Evolutionary conservation across 2,888 invertebrate genomes (phyloP).

Genomic region (Smittia sp.): DNA sequence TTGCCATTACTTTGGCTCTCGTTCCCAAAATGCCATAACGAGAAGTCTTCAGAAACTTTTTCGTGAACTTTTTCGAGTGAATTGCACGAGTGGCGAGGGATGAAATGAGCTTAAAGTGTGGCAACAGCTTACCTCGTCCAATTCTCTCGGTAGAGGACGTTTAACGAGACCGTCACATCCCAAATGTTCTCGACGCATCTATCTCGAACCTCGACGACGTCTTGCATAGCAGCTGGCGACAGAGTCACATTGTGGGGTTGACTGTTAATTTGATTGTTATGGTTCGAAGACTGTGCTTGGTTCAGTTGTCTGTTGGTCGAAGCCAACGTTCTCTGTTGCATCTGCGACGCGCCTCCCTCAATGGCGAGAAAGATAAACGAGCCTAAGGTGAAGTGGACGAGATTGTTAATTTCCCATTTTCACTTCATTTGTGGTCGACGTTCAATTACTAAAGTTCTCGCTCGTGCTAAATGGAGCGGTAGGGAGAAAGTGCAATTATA

Average conservation of each 20-base stretch:
- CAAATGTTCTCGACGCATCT: slow-evolving; percentile 84
- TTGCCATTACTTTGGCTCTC: too few relatives aligned
- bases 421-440: neutral
- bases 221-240: slow-evolving; percentile 50
- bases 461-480: neutral
- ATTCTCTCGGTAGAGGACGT: slow-evolving; percentile 84
- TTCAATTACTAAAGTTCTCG: neutral
- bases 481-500: neutral
- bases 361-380: slow-evolving; percentile 83
- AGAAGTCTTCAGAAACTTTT: too few relatives aligned
- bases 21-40: too few relatives aligned
- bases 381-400: slow-evolving; percentile 56
- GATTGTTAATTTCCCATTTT: slow-evolving; percentile 43
- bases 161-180: slow-evolving; percentile 84
- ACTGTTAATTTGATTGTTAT: slow-evolving; percentile 47
- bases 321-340: slow-evolving; percentile 59
- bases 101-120: too few relatives aligned
- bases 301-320: slow-evolving; percentile 51
- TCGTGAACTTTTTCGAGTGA: too few relatives aligned
- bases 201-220: slow-evolving; percentile 60
- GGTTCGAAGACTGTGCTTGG: slow-evolving; percentile 52
- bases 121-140: slow-evolving; percentile 75
- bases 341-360: slow-evolving; percentile 61
- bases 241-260: slow-evolving; percentile 49
- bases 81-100: too few relatives aligned